Conservation (phyloP, 2,888 invertebrate genomes). For the Heliconius sara region DNA sequence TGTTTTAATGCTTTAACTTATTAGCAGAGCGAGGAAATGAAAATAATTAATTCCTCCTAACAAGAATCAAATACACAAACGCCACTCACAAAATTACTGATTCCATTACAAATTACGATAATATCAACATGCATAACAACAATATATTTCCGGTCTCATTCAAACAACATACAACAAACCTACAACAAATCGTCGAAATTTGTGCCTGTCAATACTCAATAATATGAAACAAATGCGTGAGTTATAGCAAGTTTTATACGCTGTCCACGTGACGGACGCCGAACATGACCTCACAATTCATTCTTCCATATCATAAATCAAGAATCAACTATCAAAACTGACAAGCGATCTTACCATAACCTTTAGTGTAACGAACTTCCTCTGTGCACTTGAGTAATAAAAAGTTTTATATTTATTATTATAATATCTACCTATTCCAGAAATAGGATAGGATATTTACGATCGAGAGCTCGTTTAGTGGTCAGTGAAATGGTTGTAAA, state of each 20-base stretch:
- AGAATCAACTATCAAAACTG: slow-evolving; percentile 74
- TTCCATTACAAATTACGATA: no score
- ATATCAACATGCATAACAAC: not conserved
- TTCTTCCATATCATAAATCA: slow-evolving; percentile 76
- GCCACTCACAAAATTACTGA: slow-evolving; percentile 4
- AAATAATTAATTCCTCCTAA: no score
- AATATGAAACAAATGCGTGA: slow-evolving; percentile 62
- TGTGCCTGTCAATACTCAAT: slow-evolving; percentile 62
- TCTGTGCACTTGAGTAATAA: slow-evolving; percentile 70
- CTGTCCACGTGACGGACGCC: slow-evolving; percentile 73
- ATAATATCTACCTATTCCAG: slow-evolving; percentile 67
- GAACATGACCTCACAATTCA: slow-evolving; percentile 77
- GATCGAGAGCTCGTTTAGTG: slow-evolving; percentile 41
- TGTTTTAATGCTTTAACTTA: no score
- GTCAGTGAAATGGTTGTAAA: slow-evolving; percentile 34
- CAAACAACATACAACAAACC: slow-evolving; percentile 34
- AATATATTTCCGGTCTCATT: slow-evolving; percentile 32
- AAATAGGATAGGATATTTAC: slow-evolving; percentile 75
- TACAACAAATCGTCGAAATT: slow-evolving; percentile 34
- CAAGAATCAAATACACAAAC: not conserved
- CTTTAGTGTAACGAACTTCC: slow-evolving; percentile 56
- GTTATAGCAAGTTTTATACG: slow-evolving; percentile 72
- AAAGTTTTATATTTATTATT: slow-evolving; percentile 81
- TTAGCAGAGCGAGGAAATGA: no score
- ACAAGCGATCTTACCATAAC: slow-evolving; percentile 72